Evolutionary conservation across 1,140 invertebrate species (phyloP).

Genomic region (Drosophila saltans): DNA sequence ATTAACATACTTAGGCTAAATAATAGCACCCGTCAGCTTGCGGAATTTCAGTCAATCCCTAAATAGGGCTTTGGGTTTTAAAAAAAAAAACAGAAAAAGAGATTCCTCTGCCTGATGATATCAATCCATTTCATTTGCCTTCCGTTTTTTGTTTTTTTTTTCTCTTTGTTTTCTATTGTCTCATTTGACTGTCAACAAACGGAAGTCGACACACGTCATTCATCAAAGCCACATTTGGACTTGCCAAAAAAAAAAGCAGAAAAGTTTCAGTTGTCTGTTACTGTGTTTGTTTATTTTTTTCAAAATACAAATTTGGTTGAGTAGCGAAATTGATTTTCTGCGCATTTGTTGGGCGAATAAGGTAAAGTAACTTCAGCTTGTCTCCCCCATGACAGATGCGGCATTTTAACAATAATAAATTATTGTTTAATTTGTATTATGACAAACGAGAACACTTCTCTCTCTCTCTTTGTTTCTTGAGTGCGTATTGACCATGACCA

Average conservation of each 20-base stretch:
- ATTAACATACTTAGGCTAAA: neutral
- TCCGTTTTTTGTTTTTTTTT: neutral
- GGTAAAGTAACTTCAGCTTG: conserved; percentile 6
- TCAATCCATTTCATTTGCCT: conserved; percentile 23
- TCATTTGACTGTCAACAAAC: conserved; percentile 29
- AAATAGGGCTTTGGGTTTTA: neutral
- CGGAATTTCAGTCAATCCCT: neutral
- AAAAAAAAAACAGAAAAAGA: neutral
- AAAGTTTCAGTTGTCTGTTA: conserved; percentile 56
- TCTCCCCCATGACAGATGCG: conserved; percentile 51
- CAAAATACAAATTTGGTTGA: conserved; percentile 54
- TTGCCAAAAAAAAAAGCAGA: conserved; percentile 35
- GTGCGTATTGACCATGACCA: conserved; percentile 42
- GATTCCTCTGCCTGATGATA: conserved; percentile 1
- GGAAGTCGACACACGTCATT: conserved; percentile 63
- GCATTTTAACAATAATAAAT: conserved; percentile 54
- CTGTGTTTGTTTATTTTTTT: neutral
- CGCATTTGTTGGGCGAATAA: conserved; percentile 33
- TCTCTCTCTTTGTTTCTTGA: neutral
- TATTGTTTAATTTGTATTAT: conserved; percentile 43
- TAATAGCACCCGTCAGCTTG: neutral
- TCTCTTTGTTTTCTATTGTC: conserved; percentile 2
- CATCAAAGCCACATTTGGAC: conserved; percentile 46
- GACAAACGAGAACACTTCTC: conserved; percentile 12
- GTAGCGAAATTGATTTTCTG: conserved; percentile 63